Conservation (phyloP, 2,888 invertebrate species). For the Drosophila birchii region DNA sequence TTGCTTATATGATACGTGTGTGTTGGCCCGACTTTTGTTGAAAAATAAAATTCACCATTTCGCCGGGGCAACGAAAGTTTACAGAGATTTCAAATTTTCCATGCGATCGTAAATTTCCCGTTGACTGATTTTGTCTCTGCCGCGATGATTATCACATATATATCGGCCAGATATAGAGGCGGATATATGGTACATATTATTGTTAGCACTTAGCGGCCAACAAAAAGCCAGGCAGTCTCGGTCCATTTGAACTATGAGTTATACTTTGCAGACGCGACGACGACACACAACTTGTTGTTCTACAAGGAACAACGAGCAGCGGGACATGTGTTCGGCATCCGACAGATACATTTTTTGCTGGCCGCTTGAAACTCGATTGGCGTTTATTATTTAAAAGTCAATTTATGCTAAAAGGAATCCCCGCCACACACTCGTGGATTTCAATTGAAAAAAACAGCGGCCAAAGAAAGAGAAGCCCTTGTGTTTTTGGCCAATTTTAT, state of each 20-base stretch:
- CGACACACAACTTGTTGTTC: slow-evolving; percentile 58
- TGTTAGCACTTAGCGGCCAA: slow-evolving; percentile 44
- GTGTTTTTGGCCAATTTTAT: slow-evolving; percentile 44
- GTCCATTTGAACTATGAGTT: slow-evolving; percentile 61
- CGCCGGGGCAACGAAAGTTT: slow-evolving; percentile 46
- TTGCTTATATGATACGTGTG: slow-evolving; percentile 36
- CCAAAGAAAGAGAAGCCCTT: slow-evolving; percentile 7
- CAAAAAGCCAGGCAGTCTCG: slow-evolving; percentile 28
- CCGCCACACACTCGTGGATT: slow-evolving; percentile 31
- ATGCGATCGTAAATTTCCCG: slow-evolving; percentile 62
- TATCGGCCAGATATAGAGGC: slow-evolving; percentile 17
- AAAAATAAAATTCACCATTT: slow-evolving; percentile 58
- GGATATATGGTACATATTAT: slow-evolving; percentile 6
- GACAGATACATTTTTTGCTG: slow-evolving; percentile 32
- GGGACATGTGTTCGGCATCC: slow-evolving; percentile 42
- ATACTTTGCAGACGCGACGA: slow-evolving; percentile 66
- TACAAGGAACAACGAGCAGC: slow-evolving; percentile 22
- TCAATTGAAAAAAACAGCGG: slow-evolving; percentile 27
- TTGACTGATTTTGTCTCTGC: slow-evolving; percentile 66
- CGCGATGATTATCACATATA: slow-evolving; percentile 27
- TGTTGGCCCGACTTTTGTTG: slow-evolving; percentile 45
- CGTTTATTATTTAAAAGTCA: slow-evolving; percentile 59
- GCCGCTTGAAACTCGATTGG: slow-evolving; percentile 51
- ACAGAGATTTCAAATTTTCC: slow-evolving; percentile 63
- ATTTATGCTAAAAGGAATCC: slow-evolving; percentile 53